Evolutionary conservation across 2,888 invertebrate species (phyloP).

Genomic region (Lepidocyrtoides sp.): DNA sequence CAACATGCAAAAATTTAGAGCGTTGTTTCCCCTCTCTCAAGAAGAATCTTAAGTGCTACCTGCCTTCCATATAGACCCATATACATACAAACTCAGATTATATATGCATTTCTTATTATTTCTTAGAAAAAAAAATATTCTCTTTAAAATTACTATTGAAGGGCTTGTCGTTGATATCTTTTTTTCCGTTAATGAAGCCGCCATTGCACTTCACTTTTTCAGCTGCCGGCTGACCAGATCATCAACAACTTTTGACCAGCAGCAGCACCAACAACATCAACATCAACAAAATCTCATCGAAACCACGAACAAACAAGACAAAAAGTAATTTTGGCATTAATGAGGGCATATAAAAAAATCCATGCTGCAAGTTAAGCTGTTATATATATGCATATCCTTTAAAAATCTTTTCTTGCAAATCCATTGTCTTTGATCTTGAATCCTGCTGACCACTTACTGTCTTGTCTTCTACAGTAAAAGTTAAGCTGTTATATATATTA

Average conservation of each 20-base stretch:
- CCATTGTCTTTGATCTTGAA: slow-evolving; percentile 31
- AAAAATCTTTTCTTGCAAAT: not conserved
- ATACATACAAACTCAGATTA: not conserved
- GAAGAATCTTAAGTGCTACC: too few species aligned
- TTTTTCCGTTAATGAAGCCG: slow-evolving; percentile 48
- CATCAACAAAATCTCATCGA: not conserved
- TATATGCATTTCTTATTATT: slow-evolving; percentile 9
- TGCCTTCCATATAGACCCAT: too few species aligned
- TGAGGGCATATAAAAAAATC: slow-evolving; percentile 23
- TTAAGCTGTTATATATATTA: not conserved
- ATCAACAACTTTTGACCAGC: slow-evolving; percentile 25
- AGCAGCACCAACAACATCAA: not conserved
- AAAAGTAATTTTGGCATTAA: slow-evolving; percentile 46
- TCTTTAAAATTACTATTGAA: slow-evolving; percentile 32
- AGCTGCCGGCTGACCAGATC: slow-evolving; percentile 25
- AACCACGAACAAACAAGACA: slow-evolving; percentile 32
- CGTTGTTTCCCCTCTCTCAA: too few species aligned
- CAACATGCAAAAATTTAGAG: not conserved
- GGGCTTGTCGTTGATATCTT: slow-evolving; percentile 10
- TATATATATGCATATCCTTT: slow-evolving; percentile 8
- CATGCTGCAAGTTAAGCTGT: not conserved
- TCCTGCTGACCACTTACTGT: not conserved
- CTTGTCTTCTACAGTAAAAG: too few species aligned
- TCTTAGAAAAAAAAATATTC: too few species aligned
- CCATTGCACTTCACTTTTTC: slow-evolving; percentile 26